These are phyloP conservation scores for Tenthredo amoena DNA, from an alignment of 2,888 invertebrate species.

Conservation along the genomic window DNA sequence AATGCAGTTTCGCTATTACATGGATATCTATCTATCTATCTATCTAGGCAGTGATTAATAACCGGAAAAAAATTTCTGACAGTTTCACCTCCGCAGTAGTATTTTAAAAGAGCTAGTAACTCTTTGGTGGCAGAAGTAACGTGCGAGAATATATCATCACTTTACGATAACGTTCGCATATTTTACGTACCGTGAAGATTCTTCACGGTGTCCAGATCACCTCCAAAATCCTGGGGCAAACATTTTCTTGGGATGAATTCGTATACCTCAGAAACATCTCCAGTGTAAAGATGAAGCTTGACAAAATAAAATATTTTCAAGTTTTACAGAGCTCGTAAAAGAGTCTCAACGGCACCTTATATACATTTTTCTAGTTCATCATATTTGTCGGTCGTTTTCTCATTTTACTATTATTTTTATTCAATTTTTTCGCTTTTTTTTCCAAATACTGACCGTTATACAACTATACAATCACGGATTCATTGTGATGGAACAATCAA, in stretches of 20 bases:
- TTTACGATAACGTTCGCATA: neutral
- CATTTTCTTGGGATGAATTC: conserved; percentile 81
- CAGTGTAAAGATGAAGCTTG: conserved; percentile 83
- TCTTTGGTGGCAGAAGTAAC: neutral
- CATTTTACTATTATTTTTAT: neutral
- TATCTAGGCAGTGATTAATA: conserved; percentile 18
- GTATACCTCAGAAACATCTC: conserved; percentile 79
- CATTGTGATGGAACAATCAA: neutral
- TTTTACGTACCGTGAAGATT: conserved; percentile 66
- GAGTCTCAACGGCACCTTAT: neutral
- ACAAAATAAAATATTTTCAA: conserved; percentile 58
- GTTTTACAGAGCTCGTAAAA: neutral
- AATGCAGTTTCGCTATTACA: conserved; percentile 31
- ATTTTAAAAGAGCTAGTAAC: conserved; percentile 3
- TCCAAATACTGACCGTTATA: neutral
- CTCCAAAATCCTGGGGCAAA: conserved; percentile 83
- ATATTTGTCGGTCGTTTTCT: neutral
- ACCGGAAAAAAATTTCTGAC: neutral
- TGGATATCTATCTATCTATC: too few relatives aligned
- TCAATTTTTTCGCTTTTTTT: neutral
- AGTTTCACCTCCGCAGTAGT: conserved; percentile 7
- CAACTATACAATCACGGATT: neutral
- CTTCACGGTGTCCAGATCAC: conserved; percentile 77
- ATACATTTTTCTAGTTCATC: neutral
- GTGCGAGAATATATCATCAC: neutral